A percentile compares a stretch with the other conserved stretches of the same genome.
These are phyloP conservation scores for Tinea trinotella DNA, from an alignment of 2,888 invertebrate species.

Conservation along the genomic window DNA sequence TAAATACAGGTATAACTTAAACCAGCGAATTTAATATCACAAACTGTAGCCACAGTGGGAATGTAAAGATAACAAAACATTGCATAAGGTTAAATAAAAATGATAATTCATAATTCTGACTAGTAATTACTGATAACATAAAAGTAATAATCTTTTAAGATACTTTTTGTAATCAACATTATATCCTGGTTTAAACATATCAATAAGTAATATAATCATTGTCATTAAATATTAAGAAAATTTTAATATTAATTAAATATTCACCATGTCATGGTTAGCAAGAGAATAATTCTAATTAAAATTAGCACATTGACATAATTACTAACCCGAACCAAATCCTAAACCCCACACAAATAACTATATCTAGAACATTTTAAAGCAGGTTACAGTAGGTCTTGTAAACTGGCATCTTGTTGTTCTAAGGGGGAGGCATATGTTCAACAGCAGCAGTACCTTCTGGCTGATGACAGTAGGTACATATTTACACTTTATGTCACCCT, in stretches of 20 bases:
- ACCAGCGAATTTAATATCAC: too few species aligned
- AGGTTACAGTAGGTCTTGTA: too few species aligned
- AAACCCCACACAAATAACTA: not conserved
- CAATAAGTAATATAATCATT: not conserved
- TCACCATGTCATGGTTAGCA: not conserved
- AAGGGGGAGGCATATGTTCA: too few species aligned
- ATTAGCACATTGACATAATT: not conserved
- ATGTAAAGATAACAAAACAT: too few species aligned
- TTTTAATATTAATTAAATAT: not conserved
- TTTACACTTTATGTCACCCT: too few species aligned
- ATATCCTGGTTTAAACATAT: not conserved
- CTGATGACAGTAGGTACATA: too few species aligned
- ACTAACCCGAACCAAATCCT: not conserved
- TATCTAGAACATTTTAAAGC: not conserved
- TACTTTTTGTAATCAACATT: not conserved
- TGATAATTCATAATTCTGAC: not conserved
- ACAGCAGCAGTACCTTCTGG: too few species aligned
- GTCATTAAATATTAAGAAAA: not conserved
- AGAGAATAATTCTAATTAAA: not conserved
- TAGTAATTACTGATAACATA: not conserved
- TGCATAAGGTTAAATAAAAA: not conserved
- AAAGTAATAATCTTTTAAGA: constrained; percentile 2
- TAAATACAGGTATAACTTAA: too few species aligned
- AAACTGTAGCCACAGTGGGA: too few species aligned
- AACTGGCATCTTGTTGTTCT: too few species aligned